These are phyloP conservation scores for Neogobius melanostomus DNA, from an alignment of 2,113 vertebrate species.

Conservation along the genomic window DNA sequence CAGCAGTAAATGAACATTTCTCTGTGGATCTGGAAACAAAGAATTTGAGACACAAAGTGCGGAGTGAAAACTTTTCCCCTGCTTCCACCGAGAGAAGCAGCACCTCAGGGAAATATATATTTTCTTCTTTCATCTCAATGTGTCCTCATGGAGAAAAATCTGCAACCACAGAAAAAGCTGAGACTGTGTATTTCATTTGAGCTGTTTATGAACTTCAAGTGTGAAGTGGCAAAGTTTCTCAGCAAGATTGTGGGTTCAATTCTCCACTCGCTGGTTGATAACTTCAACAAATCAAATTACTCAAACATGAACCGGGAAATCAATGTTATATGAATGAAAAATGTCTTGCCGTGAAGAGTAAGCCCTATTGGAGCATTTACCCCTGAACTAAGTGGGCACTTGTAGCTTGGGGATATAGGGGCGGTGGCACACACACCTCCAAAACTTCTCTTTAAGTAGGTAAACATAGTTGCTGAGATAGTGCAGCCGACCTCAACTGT, in stretches of 20 bases:
- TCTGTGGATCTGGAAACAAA: conserved; percentile 26
- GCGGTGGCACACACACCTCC: too few species aligned
- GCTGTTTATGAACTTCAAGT: not conserved
- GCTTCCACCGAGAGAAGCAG: conserved; percentile 30
- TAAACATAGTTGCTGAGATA: conserved; percentile 20
- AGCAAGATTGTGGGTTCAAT: too few species aligned
- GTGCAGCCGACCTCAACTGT: not conserved
- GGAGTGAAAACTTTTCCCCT: conserved; percentile 9
- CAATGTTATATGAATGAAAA: too few species aligned
- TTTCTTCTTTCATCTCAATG: conserved; percentile 25
- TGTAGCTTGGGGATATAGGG: too few species aligned
- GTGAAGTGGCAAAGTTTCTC: too few species aligned
- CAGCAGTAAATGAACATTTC: conserved; percentile 34
- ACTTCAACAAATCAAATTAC: too few species aligned
- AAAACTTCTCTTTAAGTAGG: too few species aligned
- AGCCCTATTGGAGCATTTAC: too few species aligned
- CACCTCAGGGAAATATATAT: conserved; percentile 26
- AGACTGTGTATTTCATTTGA: not conserved
- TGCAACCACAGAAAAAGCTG: conserved; percentile 20
- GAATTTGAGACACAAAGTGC: conserved; percentile 7
- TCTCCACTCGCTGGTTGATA: too few species aligned
- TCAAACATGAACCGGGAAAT: too few species aligned
- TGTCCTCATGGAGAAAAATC: conserved; percentile 33
- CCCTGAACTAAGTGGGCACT: too few species aligned
- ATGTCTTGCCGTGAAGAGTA: too few species aligned